phyloP scores from a whole-genome alignment of 2,888 invertebrate species.

The Pandemis heparana region DNA sequence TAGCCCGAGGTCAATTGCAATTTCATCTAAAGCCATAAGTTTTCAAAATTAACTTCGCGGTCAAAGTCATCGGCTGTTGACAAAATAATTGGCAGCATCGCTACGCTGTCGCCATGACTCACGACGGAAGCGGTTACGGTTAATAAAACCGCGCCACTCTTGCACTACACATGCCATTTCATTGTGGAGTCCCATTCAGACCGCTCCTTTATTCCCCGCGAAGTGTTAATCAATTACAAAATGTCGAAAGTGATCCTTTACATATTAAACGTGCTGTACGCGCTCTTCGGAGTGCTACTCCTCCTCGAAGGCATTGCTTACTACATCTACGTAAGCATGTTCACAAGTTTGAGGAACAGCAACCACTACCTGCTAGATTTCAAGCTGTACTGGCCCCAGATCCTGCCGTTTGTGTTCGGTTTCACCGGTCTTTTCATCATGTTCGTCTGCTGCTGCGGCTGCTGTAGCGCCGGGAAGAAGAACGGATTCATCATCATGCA shows the following conservation, averaged over 20 bases:
- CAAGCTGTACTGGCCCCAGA: slow-evolving; percentile 32
- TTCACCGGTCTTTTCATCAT: slow-evolving; percentile 31
- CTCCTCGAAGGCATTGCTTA: slow-evolving; percentile 13
- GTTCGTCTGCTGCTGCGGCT: slow-evolving; percentile 34
- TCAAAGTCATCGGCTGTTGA: slow-evolving; percentile 13
- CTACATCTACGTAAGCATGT: slow-evolving; percentile 18
- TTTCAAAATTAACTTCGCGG: neutral
- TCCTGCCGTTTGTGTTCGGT: slow-evolving; percentile 19
- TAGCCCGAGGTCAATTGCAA: neutral
- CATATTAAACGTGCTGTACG: slow-evolving; percentile 26
- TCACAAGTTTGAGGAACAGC: slow-evolving; percentile 29
- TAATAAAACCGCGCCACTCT: slow-evolving; percentile 14
- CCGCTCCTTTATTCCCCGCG: slow-evolving; percentile 3
- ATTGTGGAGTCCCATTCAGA: slow-evolving; percentile 6
- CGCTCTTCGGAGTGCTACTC: slow-evolving; percentile 23
- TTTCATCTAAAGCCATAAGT: neutral
- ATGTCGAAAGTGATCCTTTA: slow-evolving; percentile 37
- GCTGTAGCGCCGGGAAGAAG: slow-evolving; percentile 26
- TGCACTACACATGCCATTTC: slow-evolving; percentile 15
- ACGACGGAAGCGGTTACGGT: slow-evolving; percentile 6
- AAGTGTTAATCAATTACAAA: neutral
- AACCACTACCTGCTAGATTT: slow-evolving; percentile 34
- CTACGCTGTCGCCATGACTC: neutral
- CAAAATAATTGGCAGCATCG: neutral
- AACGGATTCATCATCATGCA: slow-evolving; percentile 35